A percentile compares a stretch with the other conserved stretches of the same genome.
phyloP scores from a whole-genome alignment of 2,113 vertebrate species.

The Ochotona curzoniae region DNA sequence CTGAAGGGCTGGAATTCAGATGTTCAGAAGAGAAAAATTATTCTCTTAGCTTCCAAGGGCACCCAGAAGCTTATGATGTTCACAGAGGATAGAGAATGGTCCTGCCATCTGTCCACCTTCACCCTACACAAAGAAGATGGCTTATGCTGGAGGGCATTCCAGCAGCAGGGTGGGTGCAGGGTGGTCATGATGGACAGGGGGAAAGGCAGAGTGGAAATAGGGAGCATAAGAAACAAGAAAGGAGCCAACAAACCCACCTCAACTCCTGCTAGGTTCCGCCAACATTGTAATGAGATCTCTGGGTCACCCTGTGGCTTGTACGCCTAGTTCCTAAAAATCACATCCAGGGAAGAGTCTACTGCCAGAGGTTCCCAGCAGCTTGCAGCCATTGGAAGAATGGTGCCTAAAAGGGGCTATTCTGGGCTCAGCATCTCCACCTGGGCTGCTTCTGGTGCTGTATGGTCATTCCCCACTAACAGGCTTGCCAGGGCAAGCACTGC shows the following conservation, averaged over 20 bases:
- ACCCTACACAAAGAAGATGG: neutral
- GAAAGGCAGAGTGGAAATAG: neutral
- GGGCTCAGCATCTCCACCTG: neutral
- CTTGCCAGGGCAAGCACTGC: neutral
- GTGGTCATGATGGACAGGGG: too few relatives aligned
- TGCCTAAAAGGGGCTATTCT: neutral
- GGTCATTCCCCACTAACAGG: neutral
- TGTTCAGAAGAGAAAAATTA: conserved; percentile 46
- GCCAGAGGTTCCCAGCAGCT: neutral
- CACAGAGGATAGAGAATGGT: neutral
- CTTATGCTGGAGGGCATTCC: too few relatives aligned
- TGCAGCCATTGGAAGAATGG: neutral
- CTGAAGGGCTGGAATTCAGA: conserved; percentile 67
- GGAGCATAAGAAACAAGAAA: neutral
- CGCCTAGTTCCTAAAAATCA: conserved; percentile 37
- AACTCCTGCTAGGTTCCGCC: neutral
- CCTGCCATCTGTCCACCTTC: conserved; percentile 13
- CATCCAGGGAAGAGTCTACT: conserved; percentile 61
- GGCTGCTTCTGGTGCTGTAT: neutral
- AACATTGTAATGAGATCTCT: neutral
- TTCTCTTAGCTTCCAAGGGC: conserved; percentile 18
- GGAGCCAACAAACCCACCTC: neutral
- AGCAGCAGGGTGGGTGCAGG: neutral
- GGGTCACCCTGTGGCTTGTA: neutral
- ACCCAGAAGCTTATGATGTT: neutral